A percentile compares a stretch with the other conserved stretches of the same genome.
These are phyloP conservation scores for Formicarius rufipectus DNA, from an alignment of 2,113 vertebrate genomes.

Conservation along the genomic window DNA sequence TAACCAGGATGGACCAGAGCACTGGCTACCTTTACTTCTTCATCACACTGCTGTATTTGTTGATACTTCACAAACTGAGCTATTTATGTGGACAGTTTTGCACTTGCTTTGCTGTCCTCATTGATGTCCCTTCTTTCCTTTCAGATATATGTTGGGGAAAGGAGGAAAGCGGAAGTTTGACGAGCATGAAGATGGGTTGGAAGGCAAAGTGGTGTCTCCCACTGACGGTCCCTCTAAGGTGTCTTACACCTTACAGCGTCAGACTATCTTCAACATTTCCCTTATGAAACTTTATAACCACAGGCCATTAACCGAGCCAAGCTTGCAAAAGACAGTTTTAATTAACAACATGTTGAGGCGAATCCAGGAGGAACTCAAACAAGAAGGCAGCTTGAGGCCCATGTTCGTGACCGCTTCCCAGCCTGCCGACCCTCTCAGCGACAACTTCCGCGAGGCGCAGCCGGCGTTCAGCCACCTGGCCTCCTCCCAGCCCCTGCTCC, in stretches of 20 bases:
- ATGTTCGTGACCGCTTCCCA: constrained; percentile 83
- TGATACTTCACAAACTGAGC: too few species aligned
- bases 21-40: too few species aligned
- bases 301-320: constrained; percentile 89
- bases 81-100: not conserved
- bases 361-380: constrained; percentile 96
- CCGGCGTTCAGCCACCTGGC: constrained; percentile 79
- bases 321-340: constrained; percentile 94
- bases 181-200: constrained; percentile 99
- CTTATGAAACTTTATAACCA: constrained; percentile 99
- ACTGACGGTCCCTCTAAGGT: constrained; percentile 91
- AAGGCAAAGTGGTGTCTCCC: constrained; percentile 91
- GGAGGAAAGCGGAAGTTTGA: constrained; percentile 99
- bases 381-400: constrained; percentile 90
- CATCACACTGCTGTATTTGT: too few species aligned
- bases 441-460: constrained; percentile 86
- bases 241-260: constrained; percentile 98
- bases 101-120: not conserved
- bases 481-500: constrained; percentile 61
- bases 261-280: constrained; percentile 99
- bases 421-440: constrained; percentile 82
- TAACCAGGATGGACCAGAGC: not conserved
- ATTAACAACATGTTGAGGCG: constrained; percentile 99
- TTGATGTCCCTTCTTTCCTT: constrained; percentile 14
- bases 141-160: constrained; percentile 99